Percentiles rank a stretch among this genome's conserved stretches.
Evolutionary conservation across 2,888 invertebrate species (phyloP).

Genomic region (Aplocera efformata): DNA sequence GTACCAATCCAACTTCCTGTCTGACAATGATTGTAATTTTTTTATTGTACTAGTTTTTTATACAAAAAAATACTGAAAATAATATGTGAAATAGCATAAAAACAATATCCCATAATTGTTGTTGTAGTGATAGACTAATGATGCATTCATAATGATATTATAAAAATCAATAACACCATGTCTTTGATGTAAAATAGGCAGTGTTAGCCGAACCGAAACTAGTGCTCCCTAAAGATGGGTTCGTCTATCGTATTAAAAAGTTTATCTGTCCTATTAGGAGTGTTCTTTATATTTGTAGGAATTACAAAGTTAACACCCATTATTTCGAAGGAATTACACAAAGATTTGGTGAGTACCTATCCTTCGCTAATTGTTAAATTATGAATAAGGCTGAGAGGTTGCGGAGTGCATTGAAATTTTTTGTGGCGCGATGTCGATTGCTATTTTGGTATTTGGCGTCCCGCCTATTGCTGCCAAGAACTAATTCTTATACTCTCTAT

Average conservation of each 20-base stretch:
- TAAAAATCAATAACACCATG: constrained; percentile 25
- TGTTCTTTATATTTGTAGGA: constrained; percentile 97
- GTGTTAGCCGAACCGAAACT: constrained; percentile 28
- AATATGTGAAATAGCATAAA: constrained; percentile 18
- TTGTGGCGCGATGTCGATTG: constrained; percentile 66
- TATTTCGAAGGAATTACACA: constrained; percentile 96
- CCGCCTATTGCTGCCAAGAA: constrained; percentile 69
- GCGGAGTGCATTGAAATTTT: constrained; percentile 62
- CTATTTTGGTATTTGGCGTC: constrained; percentile 79
- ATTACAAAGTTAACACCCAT: constrained; percentile 94
- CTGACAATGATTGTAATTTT: neutral
- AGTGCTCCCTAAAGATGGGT: constrained; percentile 53
- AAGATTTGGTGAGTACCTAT: constrained; percentile 91
- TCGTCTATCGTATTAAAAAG: constrained; percentile 93
- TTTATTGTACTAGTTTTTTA: no score
- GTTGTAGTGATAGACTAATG: constrained; percentile 7
- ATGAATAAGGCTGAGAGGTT: constrained; percentile 49
- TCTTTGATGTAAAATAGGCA: constrained; percentile 33
- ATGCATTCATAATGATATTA: constrained; percentile 13
- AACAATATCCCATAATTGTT: no score
- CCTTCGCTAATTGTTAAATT: constrained; percentile 21
- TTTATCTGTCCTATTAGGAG: constrained; percentile 93
- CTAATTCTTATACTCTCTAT: constrained; percentile 58
- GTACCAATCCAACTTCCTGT: neutral
- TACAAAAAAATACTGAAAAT: neutral